Evolutionary conservation across 2,113 vertebrate genomes (phyloP).

Genomic region (Chaetorhynchus papuensis): DNA sequence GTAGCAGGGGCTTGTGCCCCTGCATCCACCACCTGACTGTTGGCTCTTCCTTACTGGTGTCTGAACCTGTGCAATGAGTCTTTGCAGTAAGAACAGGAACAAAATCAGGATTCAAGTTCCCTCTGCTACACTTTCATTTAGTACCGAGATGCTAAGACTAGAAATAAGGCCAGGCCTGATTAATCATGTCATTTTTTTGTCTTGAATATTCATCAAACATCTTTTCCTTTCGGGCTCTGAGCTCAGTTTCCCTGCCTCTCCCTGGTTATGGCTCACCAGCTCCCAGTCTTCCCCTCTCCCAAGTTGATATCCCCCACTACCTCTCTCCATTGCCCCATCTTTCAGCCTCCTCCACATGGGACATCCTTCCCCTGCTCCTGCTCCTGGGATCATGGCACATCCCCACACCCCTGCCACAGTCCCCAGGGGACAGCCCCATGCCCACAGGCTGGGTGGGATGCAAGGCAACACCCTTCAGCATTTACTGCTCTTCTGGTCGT

Average conservation of each 20-base stretch:
- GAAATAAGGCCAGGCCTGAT: not conserved
- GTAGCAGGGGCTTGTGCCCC: not conserved
- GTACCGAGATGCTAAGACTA: not conserved
- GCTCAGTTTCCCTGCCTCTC: not conserved
- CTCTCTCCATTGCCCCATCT: not conserved
- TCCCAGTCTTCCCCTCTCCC: not conserved
- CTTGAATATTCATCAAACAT: not conserved
- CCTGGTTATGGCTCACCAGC: not conserved
- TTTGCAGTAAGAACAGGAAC: not conserved
- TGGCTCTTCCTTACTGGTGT: fast-evolving
- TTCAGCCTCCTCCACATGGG: not conserved
- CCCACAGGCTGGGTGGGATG: fast-evolving
- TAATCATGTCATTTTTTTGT: not conserved
- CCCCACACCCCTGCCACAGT: fast-evolving
- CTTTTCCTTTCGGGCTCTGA: not conserved
- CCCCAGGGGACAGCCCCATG: fast-evolving
- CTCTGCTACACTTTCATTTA: not conserved
- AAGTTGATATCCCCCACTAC: not conserved
- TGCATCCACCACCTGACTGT: not conserved
- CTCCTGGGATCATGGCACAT: not conserved
- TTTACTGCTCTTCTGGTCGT: not conserved
- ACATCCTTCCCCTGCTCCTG: not conserved
- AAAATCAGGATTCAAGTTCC: not conserved
- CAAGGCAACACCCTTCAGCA: not conserved
- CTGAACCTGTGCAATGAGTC: not conserved